Percentiles rank a stretch among this genome's conserved stretches.
phyloP scores from a whole-genome alignment of 2,113 vertebrate genomes.

The Rallus limicola region DNA sequence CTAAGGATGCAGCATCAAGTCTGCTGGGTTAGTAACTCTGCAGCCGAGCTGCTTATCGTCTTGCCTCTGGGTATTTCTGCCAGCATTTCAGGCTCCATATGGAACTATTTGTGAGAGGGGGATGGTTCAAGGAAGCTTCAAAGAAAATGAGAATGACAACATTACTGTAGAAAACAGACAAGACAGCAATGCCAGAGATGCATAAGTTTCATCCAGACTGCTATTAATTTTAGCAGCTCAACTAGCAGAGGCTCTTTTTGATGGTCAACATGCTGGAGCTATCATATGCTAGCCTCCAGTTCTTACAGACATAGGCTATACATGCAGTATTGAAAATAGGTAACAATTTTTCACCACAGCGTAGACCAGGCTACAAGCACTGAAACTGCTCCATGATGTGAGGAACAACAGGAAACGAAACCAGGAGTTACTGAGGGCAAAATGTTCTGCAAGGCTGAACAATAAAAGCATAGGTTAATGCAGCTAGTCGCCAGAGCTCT shows the following conservation, averaged over 20 bases:
- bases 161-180: slow-evolving; percentile 34
- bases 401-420: background rate
- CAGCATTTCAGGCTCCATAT: slow-evolving; percentile 22
- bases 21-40: background rate
- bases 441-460: background rate
- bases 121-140: slow-evolving; percentile 34
- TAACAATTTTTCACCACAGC: background rate
- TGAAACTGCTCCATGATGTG: background rate
- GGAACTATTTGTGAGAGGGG: slow-evolving; percentile 46
- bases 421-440: background rate
- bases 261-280: background rate
- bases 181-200: background rate
- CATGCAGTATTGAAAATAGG: rapidly evolving
- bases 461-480: background rate
- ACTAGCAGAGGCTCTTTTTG: background rate
- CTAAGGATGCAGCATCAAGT: background rate
- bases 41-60: background rate
- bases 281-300: background rate
- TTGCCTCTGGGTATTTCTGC: background rate
- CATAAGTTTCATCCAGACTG: background rate
- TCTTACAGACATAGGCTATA: background rate
- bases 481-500: background rate
- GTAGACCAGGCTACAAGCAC: background rate
- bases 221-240: slow-evolving; percentile 28
- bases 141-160: slow-evolving; percentile 56